Conservation (phyloP, 2,888 invertebrate species). For the Oxycera nigricornis region DNA sequence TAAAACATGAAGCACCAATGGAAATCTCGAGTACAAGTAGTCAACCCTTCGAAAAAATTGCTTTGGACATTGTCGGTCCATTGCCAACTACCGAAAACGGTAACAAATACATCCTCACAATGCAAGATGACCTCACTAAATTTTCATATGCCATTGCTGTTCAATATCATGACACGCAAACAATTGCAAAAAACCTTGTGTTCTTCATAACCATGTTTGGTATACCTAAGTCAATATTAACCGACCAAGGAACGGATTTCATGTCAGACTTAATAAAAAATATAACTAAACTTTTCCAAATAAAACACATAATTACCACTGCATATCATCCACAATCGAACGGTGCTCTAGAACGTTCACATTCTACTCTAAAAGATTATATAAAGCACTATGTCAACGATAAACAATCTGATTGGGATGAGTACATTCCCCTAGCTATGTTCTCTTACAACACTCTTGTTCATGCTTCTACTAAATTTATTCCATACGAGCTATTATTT, state of each 20-base stretch:
- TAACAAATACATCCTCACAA: constrained; percentile 53
- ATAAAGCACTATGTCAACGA: neutral
- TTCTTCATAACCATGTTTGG: neutral
- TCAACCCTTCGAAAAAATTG: constrained; percentile 52
- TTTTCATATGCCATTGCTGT: constrained; percentile 53
- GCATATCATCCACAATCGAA: constrained; percentile 24
- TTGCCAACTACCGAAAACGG: constrained; percentile 50
- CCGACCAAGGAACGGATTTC: constrained; percentile 20
- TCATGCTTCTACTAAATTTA: neutral
- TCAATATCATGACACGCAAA: constrained; percentile 52
- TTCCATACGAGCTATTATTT: neutral
- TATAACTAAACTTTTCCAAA: constrained; percentile 53
- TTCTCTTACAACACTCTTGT: neutral
- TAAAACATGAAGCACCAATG: constrained; percentile 51
- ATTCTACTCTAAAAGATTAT: constrained; percentile 5
- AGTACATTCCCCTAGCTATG: constrained; percentile 39
- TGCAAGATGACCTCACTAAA: constrained; percentile 55
- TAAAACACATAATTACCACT: constrained; percentile 32
- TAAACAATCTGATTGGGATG: constrained; percentile 10
- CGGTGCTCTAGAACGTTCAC: constrained; percentile 14
- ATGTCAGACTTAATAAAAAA: constrained; percentile 50
- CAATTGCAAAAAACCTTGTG: constrained; percentile 48
- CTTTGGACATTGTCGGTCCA: constrained; percentile 53
- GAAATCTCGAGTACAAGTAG: constrained; percentile 52
- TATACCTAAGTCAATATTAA: constrained; percentile 46